phyloP scores from a whole-genome alignment of 2,888 invertebrate genomes.

The Spisula subtruncata region DNA sequence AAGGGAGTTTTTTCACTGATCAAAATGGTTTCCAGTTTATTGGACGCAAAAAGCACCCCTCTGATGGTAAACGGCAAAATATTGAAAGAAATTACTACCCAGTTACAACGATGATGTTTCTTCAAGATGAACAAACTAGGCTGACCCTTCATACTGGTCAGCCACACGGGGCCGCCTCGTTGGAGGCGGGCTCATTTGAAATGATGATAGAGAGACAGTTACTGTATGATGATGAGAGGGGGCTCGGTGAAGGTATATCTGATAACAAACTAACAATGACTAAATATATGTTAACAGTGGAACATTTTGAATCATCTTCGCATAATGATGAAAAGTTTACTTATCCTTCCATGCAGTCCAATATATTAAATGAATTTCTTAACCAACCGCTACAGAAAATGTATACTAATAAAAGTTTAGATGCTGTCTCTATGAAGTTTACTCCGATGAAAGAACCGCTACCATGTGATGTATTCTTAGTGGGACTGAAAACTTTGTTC shows the following conservation, averaged over 20 bases:
- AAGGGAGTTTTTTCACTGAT: constrained; percentile 84
- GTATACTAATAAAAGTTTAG: constrained; percentile 75
- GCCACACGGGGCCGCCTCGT: constrained; percentile 84
- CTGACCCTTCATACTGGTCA: constrained; percentile 84
- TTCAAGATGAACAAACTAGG: constrained; percentile 82
- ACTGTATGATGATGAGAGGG: constrained; percentile 85
- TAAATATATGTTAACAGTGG: constrained; percentile 81
- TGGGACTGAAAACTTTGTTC: constrained; percentile 80
- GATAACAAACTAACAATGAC: constrained; percentile 83
- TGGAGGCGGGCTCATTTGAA: constrained; percentile 84
- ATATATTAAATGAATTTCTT: constrained; percentile 75
- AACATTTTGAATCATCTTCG: constrained; percentile 61
- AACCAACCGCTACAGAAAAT: constrained; percentile 78
- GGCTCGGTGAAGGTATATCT: constrained; percentile 84
- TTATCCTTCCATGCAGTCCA: constrained; percentile 78
- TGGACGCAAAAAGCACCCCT: constrained; percentile 74
- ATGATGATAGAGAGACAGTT: constrained; percentile 86
- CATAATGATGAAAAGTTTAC: constrained; percentile 58
- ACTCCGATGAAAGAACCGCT: constrained; percentile 72
- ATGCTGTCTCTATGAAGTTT: constrained; percentile 73
- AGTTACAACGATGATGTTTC: constrained; percentile 82
- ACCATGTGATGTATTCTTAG: constrained; percentile 81
- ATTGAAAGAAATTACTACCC: constrained; percentile 87
- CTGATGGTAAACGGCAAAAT: constrained; percentile 72
- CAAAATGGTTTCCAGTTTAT: constrained; percentile 86